Base-by-base conservation (phyloP, 2,797 vertebrate genomes). In the Danio albolineatus region DNA sequence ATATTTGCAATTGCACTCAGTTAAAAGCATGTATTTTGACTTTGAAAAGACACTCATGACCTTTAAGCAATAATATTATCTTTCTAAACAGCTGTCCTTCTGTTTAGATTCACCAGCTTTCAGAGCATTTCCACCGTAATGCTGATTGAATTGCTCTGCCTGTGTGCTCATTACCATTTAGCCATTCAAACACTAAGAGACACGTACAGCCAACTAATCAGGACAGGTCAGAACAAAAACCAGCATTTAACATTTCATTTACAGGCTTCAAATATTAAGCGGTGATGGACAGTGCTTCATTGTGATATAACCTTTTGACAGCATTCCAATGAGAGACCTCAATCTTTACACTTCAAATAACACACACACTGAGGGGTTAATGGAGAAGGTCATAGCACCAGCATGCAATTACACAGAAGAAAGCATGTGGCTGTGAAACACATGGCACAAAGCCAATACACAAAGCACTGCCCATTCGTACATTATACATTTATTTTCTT, bases 311-410 rank as follows among this genome's bases (percentile, higher is more conserved):
- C 61, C 78, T 73, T 82, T 80, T 73, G 65, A 81, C 71, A 79
- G 57, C 14, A 61, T 76, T 84, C 78, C 80, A 81, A 62, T 54
- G 78, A 82, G 71, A 77, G n/a, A 14, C 36, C 57, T 71, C 49
- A 91, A 93, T 82, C 86, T 85, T 83, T 74, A 92, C 88, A 91
- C 91, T 91, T 93, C 90, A 93, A 93, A 94, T 92, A 90, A 91
- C 91, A 92, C 85, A 83, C 90, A 90, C 90, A 80, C 92, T 91
- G 92, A 88, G 62, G 92, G 93, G 93, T 94, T 94, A 94, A 94
- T 94, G 91, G 91, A 91, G 92, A 94, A 94, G 93, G 93, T 94
- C 93, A 92, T 77, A 76, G 85, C 87, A 89, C 86, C 92, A 92
- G 93, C 91, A 85, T 90, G 92, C 86, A 89, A 87, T 87, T 88